Conservation (phyloP, 2,888 invertebrate genomes). For the Lasioglossum leucozonium region DNA sequence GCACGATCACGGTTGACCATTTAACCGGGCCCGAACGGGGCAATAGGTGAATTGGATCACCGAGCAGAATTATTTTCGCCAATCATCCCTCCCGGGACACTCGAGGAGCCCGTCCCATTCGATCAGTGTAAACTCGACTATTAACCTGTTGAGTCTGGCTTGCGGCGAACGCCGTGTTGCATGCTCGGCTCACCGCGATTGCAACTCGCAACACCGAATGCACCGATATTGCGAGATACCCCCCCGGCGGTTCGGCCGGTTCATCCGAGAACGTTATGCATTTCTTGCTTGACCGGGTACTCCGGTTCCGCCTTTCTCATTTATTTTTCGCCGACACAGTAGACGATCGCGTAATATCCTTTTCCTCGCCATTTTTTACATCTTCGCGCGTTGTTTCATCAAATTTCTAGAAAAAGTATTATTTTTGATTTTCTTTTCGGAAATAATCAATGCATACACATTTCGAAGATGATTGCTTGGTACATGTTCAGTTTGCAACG, state of each 20-base stretch:
- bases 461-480: background rate
- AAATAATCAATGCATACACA: no score
- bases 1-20: slow-evolving; percentile 51
- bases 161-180: slow-evolving; percentile 39
- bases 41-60: slow-evolving; percentile 60
- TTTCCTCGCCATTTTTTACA: no score
- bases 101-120: slow-evolving; percentile 54
- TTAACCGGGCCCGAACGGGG: slow-evolving; percentile 53
- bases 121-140: slow-evolving; percentile 55
- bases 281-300: background rate
- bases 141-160: slow-evolving; percentile 59
- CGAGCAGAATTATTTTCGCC: slow-evolving; percentile 59
- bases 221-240: background rate
- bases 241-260: background rate
- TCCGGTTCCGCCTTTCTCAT: background rate
- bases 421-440: no score
- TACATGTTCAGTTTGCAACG: background rate
- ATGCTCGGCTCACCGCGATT: slow-evolving; percentile 38
- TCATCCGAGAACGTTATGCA: background rate
- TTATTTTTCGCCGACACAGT: background rate
- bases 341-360: background rate
- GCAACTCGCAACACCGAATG: slow-evolving; percentile 19
- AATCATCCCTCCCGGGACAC: slow-evolving; percentile 43
- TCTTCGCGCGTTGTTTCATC: background rate
- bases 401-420: background rate